phyloP scores from a whole-genome alignment of 2,113 vertebrate genomes.

The Pollachius pollachius region DNA sequence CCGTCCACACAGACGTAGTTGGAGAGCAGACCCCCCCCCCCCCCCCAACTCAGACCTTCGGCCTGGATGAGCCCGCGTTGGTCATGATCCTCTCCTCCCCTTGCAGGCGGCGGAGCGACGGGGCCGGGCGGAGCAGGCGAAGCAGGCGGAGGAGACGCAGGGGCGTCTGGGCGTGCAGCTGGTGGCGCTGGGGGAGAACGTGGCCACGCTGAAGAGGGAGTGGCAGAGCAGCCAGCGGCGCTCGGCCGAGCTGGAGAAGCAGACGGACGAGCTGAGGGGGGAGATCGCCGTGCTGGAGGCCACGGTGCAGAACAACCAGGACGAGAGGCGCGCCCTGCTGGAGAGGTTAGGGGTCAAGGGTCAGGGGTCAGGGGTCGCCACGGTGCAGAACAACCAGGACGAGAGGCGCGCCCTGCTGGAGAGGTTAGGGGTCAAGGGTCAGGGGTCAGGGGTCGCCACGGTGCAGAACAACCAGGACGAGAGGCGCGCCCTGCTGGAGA shows the following conservation, averaged over 20 bases:
- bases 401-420: slow-evolving; percentile 92
- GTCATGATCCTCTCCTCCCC: too few species aligned
- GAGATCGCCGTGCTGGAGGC: slow-evolving; percentile 97
- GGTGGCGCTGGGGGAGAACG: slow-evolving; percentile 90
- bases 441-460: too few species aligned
- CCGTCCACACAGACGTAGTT: too few species aligned
- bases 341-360: slow-evolving; percentile 77
- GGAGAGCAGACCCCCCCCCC: too few species aligned
- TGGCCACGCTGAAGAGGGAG: slow-evolving; percentile 94
- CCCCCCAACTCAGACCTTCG: too few species aligned
- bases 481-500: too few species aligned
- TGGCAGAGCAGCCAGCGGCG: slow-evolving; percentile 92
- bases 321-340: slow-evolving; percentile 89
- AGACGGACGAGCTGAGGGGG: slow-evolving; percentile 90
- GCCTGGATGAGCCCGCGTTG: too few species aligned
- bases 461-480: too few species aligned
- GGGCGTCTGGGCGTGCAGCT: slow-evolving; percentile 84
- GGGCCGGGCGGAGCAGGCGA: slow-evolving; percentile 80
- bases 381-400: slow-evolving; percentile 96
- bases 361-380: slow-evolving; percentile 64
- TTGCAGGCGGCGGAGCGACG: slow-evolving; percentile 81
- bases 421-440: slow-evolving; percentile 41
- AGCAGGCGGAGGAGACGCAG: slow-evolving; percentile 83
- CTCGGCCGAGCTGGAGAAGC: slow-evolving; percentile 91
- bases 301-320: slow-evolving; percentile 96